Evolutionary conservation across 2,888 invertebrate species (phyloP).

Genomic region (Callosobruchus maculatus): DNA sequence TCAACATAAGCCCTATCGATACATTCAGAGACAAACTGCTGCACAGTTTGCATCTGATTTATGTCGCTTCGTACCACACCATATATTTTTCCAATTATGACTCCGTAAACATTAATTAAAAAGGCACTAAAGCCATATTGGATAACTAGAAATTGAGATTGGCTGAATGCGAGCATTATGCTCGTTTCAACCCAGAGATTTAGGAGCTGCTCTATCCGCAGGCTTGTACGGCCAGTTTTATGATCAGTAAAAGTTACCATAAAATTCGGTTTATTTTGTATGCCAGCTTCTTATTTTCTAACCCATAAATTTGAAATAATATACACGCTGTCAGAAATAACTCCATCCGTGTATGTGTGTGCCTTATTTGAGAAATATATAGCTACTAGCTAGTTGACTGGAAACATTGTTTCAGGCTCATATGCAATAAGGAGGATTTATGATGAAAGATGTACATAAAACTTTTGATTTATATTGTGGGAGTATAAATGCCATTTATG

Average conservation of each 20-base stretch:
- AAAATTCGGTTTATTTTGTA: constrained; percentile 17
- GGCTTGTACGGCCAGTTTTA: constrained; percentile 52
- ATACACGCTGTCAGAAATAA: constrained; percentile 18
- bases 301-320: constrained; percentile 18
- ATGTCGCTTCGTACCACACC: not conserved
- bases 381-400: not conserved
- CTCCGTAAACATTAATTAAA: not conserved
- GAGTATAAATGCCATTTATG: too few species aligned
- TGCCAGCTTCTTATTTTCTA: constrained; percentile 16
- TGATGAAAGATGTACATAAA: not conserved
- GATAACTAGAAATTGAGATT: not conserved
- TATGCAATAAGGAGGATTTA: not conserved
- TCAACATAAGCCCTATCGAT: not conserved
- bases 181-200: constrained; percentile 36
- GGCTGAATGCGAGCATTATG: not conserved
- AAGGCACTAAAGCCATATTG: not conserved
- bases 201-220: constrained; percentile 63
- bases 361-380: not conserved
- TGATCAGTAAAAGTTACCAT: constrained; percentile 13
- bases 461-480: not conserved
- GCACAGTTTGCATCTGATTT: not conserved
- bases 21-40: not conserved
- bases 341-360: not conserved
- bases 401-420: not conserved
- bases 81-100: not conserved